A percentile compares a stretch with the other conserved stretches of the same genome.
Evolutionary conservation across 2,888 invertebrate species (phyloP).

Genomic region (Xanthorhoe spadicearia): DNA sequence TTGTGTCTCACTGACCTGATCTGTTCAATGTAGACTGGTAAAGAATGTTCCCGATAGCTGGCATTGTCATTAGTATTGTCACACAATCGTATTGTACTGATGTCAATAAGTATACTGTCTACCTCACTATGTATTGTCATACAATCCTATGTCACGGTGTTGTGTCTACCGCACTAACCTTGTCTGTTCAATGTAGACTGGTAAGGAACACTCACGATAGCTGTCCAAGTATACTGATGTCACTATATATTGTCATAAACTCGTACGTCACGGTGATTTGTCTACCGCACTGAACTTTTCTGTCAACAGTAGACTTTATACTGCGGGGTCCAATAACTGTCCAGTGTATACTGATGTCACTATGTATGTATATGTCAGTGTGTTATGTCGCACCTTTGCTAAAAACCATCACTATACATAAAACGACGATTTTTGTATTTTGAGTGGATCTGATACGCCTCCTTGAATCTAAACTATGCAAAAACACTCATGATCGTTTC

Average conservation of each 20-base stretch:
- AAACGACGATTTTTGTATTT: no score
- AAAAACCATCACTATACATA: no score
- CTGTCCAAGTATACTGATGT: conserved; percentile 33
- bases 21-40: conserved; percentile 87
- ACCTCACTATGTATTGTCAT: background rate
- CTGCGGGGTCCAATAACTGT: conserved; percentile 58
- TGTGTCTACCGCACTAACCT: conserved; percentile 73
- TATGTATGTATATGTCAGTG: background rate
- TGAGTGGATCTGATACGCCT: no score
- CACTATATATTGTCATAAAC: background rate
- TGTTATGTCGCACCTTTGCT: no score
- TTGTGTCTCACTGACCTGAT: conserved; percentile 79
- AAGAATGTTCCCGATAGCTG: conserved; percentile 67
- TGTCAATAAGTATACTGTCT: conserved; percentile 6
- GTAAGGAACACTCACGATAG: conserved; percentile 76
- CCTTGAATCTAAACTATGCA: no score
- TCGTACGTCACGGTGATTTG: background rate
- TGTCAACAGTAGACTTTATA: conserved; percentile 88
- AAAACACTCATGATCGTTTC: no score
- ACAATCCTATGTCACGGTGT: background rate
- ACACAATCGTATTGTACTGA: background rate
- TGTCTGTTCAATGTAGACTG: conserved; percentile 87
- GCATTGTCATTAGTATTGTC: conserved; percentile 30
- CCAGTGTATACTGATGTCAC: conserved; percentile 17
- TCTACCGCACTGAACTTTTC: conserved; percentile 81